Percentiles rank a stretch among this genome's conserved stretches.
phyloP scores from a whole-genome alignment of 1,140 invertebrate species.

The Monomorium pharaonis region DNA sequence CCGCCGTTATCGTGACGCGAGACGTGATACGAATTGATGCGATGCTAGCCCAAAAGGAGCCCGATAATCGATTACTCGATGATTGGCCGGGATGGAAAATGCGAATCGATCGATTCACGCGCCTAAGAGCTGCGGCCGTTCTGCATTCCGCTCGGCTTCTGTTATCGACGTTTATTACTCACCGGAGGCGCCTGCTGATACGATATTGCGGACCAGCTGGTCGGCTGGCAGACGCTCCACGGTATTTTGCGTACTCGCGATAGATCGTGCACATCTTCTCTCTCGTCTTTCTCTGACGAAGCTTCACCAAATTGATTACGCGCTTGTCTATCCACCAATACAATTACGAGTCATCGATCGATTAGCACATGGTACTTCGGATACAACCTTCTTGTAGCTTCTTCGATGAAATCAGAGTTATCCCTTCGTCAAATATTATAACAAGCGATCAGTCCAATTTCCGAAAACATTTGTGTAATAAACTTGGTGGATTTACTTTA shows the following conservation, averaged over 20 bases:
- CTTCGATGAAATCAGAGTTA: neutral
- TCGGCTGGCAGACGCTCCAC: neutral
- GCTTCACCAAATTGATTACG: slow-evolving; percentile 30
- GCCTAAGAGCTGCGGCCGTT: slow-evolving; percentile 59
- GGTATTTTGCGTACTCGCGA: slow-evolving; percentile 18
- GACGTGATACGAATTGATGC: neutral
- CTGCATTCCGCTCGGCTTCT: slow-evolving; percentile 50
- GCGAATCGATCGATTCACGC: slow-evolving; percentile 60
- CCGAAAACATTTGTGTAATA: neutral
- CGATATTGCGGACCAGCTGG: slow-evolving; percentile 17
- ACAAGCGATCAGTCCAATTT: neutral
- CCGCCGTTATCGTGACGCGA: slow-evolving; percentile 7
- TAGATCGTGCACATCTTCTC: slow-evolving; percentile 1
- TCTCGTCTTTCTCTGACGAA: neutral
- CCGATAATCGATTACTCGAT: slow-evolving; percentile 50
- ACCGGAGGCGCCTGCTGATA: slow-evolving; percentile 37
- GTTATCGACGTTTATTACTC: slow-evolving; percentile 65
- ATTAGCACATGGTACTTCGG: neutral
- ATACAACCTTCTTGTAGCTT: neutral
- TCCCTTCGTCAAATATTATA: neutral
- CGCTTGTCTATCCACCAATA: slow-evolving; percentile 15
- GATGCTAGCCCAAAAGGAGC: slow-evolving; percentile 37
- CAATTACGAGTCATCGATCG: slow-evolving; percentile 18
- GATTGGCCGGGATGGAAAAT: slow-evolving; percentile 63
- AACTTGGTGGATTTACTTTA: neutral